Evolutionary conservation across 2,888 invertebrate species (phyloP).

Genomic region (Amaurobius ferox): DNA sequence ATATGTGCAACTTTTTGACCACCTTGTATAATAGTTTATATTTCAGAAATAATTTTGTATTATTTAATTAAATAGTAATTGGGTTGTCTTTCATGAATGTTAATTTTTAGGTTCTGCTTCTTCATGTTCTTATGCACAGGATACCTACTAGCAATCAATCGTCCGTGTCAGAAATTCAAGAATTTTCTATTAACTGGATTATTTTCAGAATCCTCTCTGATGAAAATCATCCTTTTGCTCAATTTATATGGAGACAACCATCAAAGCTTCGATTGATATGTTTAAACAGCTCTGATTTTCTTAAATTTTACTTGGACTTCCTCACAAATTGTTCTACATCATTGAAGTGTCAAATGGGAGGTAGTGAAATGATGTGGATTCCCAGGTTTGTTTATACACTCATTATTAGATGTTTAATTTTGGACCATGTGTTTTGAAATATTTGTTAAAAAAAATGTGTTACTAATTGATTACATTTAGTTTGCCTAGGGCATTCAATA

Average conservation of each 20-base stretch:
- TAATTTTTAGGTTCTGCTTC: conserved; percentile 13
- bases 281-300: conserved; percentile 15
- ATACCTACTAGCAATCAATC: not conserved
- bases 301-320: conserved; percentile 27
- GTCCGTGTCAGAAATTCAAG: conserved; percentile 23
- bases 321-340: conserved; percentile 9
- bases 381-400: conserved; percentile 8
- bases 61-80: too few species aligned
- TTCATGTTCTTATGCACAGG: conserved; percentile 1
- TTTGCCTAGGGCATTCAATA: too few species aligned
- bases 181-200: conserved; percentile 36
- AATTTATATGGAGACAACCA: conserved; percentile 41
- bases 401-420: too few species aligned
- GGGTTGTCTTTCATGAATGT: too few species aligned
- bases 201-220: conserved; percentile 19
- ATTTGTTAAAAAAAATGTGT: too few species aligned
- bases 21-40: too few species aligned
- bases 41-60: too few species aligned
- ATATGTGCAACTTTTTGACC: too few species aligned
- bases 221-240: not conserved
- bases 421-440: not conserved
- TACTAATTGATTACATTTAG: too few species aligned
- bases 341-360: not conserved
- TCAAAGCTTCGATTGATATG: conserved; percentile 5
- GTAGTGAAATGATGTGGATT: conserved; percentile 4